phyloP scores from a whole-genome alignment of 2,797 vertebrate genomes.

The Pangasius sanitwongsei region DNA sequence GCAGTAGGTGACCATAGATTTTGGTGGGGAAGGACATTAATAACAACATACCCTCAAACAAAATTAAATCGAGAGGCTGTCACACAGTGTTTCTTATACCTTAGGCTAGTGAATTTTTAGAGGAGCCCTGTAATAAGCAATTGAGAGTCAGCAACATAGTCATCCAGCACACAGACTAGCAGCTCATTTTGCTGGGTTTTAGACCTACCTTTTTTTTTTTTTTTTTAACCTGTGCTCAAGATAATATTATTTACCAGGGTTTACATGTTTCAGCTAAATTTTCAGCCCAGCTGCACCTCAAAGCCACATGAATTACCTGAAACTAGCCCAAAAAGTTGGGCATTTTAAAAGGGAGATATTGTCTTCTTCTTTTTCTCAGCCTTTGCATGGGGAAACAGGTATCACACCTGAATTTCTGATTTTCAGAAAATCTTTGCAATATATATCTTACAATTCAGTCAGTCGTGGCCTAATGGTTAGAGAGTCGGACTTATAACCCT shows the following conservation, averaged over 20 bases:
- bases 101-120: not conserved
- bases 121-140: not conserved
- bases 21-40: too few relatives aligned
- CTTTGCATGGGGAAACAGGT: not conserved
- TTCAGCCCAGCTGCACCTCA: not conserved
- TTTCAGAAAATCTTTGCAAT: not conserved
- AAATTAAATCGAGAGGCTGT: not conserved
- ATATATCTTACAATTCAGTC: not conserved
- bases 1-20: too few relatives aligned
- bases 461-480: too few relatives aligned
- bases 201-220: too few relatives aligned
- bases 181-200: too few relatives aligned
- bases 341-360: not conserved
- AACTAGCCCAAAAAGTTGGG: not conserved
- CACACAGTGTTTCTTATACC: not conserved
- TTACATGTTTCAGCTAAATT: not conserved
- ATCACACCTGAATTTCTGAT: not conserved
- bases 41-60: not conserved
- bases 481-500: too few relatives aligned
- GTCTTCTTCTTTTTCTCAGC: not conserved
- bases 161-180: not conserved
- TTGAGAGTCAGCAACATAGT: not conserved
- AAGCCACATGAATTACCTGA: not conserved
- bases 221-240: not conserved
- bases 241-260: not conserved